Evolutionary conservation across 2,888 invertebrate genomes (phyloP), one percentile per base, ranked within the genome.

Genomic region (Caenorhabditis japonica): DNA sequence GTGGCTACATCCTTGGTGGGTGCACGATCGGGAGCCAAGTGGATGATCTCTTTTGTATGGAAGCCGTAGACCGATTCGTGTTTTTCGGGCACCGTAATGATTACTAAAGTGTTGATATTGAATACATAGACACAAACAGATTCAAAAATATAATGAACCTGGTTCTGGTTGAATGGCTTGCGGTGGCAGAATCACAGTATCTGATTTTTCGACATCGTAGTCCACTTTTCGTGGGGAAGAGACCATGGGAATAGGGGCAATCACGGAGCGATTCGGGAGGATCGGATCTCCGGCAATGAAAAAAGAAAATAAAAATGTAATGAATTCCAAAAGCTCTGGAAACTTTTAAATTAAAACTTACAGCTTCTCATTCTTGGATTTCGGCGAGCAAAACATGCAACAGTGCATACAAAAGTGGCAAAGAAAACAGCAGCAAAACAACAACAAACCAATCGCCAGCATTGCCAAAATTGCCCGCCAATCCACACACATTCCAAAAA

Each of bases 11-110:
- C 75, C 17, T 56, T 66, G 10, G 56, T 70, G 2, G 10, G n/a
- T 12, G 71, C 61, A 30, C 51, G 71, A 13, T 76, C 71, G 3
- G 72, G 69, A 33, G 68, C 51, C 17, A 79, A 8, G n/a, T 76
- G 58, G 13, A 64, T 69, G 25, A 79, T 62, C 34, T 79, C 79
- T 25, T 66, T 75, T 4, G 75, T 66, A 27, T 75, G 75, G 52
- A 71, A 75, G 19, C 75, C 75, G 23, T 71, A 75, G 7, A 75
- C 75, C 3, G 60, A 56, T 38, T 75, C 75, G 33, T 70, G 66
- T 33, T 52, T 64, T n/a, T 75, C 75, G 1, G 75, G 75, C 5
- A 75, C 71, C 0, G 75, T 59, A 12, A 75, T 59, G 34, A 66
- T 61, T 5, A 75, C 70, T 64, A 10, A 23, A 72, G 34, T 25